A percentile compares a stretch with the other conserved stretches of the same genome.
Conservation (phyloP, 1,140 invertebrate genomes). For the Diuraphis noxia region DNA sequence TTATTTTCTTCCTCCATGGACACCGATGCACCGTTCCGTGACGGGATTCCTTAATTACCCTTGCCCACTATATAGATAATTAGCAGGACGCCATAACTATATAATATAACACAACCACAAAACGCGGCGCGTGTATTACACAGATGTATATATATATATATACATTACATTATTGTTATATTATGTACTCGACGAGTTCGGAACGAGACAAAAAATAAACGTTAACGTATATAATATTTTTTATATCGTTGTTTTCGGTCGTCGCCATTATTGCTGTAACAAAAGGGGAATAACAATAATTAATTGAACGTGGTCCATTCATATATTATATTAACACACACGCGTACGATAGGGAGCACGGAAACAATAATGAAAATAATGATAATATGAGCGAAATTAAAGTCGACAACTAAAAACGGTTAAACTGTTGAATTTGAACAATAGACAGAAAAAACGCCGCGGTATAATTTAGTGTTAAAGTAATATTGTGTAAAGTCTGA, state of each 20-base stretch:
- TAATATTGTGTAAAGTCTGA: neutral
- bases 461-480: neutral
- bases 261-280: neutral
- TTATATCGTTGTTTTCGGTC: constrained; percentile 6
- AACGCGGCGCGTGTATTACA: neutral
- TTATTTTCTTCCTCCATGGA: constrained; percentile 52
- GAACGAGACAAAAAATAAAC: neutral
- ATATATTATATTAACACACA: neutral
- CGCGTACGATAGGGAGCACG: neutral
- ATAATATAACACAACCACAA: neutral
- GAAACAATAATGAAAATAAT: neutral
- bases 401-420: neutral
- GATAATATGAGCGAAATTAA: constrained; percentile 2
- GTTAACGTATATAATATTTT: neutral
- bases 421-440: neutral
- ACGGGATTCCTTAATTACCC: constrained; percentile 51
- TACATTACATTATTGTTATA: neutral
- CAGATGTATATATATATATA: neutral
- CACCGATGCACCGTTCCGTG: constrained; percentile 43
- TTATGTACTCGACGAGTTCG: neutral
- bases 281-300: constrained; percentile 24
- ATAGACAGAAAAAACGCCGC: neutral
- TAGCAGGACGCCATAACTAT: constrained; percentile 42
- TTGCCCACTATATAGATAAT: constrained; percentile 21
- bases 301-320: constrained; percentile 26